A percentile compares a stretch with the other conserved stretches of the same genome.
Conservation (phyloP, 2,888 invertebrate species). For the Pyrocoelia pectoralis region DNA sequence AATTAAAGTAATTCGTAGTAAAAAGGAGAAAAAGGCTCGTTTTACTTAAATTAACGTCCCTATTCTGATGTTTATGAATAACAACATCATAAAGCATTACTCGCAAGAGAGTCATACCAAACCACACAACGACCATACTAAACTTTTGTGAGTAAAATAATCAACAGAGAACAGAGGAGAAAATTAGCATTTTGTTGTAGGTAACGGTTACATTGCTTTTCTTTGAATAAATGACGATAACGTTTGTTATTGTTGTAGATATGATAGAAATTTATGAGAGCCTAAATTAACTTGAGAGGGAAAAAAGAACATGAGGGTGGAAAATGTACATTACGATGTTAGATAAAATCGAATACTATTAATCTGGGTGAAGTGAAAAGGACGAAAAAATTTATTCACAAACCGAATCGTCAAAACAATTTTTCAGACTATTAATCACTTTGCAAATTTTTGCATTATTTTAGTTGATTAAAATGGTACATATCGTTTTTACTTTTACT, state of each 20-base stretch:
- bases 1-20: not conserved
- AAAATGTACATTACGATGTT: not conserved
- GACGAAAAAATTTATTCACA: not conserved
- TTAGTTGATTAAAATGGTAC: too few species aligned
- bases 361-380: not conserved
- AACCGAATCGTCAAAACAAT: constrained; percentile 1
- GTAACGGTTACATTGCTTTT: not conserved
- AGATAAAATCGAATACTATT: not conserved
- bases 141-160: constrained; percentile 28
- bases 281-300: not conserved
- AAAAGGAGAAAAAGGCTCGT: not conserved
- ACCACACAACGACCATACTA: constrained; percentile 9
- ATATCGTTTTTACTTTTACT: too few species aligned
- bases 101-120: constrained; percentile 27
- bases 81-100: constrained; percentile 28
- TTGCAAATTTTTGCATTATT: not conserved
- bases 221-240: constrained; percentile 11
- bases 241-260: constrained; percentile 4
- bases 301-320: not conserved
- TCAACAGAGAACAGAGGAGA: constrained; percentile 16
- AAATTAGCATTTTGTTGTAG: constrained; percentile 7
- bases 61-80: constrained; percentile 30
- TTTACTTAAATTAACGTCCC: constrained; percentile 23
- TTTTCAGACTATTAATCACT: not conserved
- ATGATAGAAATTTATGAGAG: constrained; percentile 1